Evolutionary conservation across 2,113 vertebrate species (phyloP).

Genomic region (Nymphicus hollandicus): DNA sequence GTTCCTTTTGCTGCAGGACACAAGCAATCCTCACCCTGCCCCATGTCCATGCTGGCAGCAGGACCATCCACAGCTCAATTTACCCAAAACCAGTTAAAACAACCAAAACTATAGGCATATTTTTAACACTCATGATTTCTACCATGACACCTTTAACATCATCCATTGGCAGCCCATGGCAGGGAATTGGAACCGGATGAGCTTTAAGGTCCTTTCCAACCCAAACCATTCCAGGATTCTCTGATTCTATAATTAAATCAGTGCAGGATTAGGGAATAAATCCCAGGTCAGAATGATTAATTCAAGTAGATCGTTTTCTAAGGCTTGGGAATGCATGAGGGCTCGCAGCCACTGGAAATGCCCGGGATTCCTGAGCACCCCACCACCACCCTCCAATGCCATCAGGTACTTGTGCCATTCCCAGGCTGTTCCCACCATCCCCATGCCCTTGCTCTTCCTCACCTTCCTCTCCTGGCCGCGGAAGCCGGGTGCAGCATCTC

Average conservation of each 20-base stretch:
- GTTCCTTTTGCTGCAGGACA: background rate
- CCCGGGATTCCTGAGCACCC: no score
- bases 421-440: background rate
- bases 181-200: background rate
- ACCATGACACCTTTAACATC: background rate
- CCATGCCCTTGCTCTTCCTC: background rate
- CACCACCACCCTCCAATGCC: fast-evolving
- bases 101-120: background rate
- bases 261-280: background rate
- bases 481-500: background rate
- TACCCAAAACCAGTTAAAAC: background rate
- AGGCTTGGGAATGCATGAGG: fast-evolving
- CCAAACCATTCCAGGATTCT: background rate
- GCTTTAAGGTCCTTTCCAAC: background rate
- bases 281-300: background rate
- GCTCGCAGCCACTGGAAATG: fast-evolving
- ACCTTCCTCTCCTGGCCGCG: background rate
- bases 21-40: background rate
- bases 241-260: background rate
- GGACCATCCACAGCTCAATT: background rate
- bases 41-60: background rate
- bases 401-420: background rate
- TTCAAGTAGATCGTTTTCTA: fast-evolving
- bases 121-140: fast-evolving
- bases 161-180: background rate